Evolutionary conservation across 2,113 vertebrate species (phyloP), one percentile per base, ranked within the genome.

Genomic region (Taxidea taxus): DNA sequence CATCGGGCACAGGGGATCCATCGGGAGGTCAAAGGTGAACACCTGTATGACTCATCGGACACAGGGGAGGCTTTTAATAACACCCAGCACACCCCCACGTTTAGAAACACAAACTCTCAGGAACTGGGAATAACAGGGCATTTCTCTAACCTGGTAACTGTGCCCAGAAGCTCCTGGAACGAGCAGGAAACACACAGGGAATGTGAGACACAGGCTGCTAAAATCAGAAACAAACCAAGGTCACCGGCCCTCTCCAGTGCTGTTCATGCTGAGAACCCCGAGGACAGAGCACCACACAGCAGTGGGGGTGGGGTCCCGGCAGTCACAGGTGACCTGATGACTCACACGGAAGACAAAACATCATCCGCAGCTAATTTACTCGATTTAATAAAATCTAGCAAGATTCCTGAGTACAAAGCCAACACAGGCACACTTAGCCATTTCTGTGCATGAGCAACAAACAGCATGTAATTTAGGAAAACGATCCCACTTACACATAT

Each of bases 231-330:
- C 39, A 16, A 18, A 7, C 12, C 6, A 1, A 34, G 16, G 58
- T 21, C 2, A 14, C 3, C 5, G 1, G 5, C 4, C 21, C 51
- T 56, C 2, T 11, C 39, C 49, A 3, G 3, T 4, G 3, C 10
- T 21, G 4, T 14, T 27, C 20, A 12, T 21, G 3, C 0, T 15
- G n/a, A 16, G 11, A 7, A 44, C 81, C 10, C 21, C 3, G 10
- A 29, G 47, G 27, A 39, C 23, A 16, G 23, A 16, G 20, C 7
- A 0, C 10, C 20, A 25, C 12, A 0, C 34, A 39, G 9, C 13
- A 7, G 29, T 6, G 29, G 29, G 60, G 29, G 29, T 5, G 27
- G 62, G 29, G 29, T 34, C 6, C 31, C 2, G 62, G 13, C 13
- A 34, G 14, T 31, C 37, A 47, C 37, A 0, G 39, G 23, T 9